Evolutionary conservation across 1,140 invertebrate genomes (phyloP).

Genomic region (Conus ventricosus): DNA sequence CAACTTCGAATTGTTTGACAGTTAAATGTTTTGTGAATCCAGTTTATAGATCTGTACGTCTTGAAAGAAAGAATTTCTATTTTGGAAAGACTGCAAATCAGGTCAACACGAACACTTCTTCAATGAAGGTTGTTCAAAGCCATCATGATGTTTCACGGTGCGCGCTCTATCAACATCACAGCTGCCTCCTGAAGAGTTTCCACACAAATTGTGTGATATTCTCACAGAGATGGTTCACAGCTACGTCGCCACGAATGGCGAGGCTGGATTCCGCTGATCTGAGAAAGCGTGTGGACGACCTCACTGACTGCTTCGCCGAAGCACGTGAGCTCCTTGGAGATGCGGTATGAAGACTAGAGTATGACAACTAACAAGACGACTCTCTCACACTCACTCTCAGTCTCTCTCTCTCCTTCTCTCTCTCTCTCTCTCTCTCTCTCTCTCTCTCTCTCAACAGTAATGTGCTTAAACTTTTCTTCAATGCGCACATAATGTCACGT

Average conservation of each 20-base stretch:
- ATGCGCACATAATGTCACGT: no score
- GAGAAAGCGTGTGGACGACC: slow-evolving; percentile 49
- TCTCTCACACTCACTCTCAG: no score
- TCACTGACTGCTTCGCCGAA: slow-evolving; percentile 55
- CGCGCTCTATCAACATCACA: background rate
- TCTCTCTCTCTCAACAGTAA: no score
- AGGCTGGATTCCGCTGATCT: slow-evolving; percentile 25
- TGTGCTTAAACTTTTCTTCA: no score
- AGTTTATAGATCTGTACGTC: background rate
- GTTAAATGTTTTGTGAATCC: background rate
- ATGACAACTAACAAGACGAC: no score
- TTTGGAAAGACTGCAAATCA: background rate
- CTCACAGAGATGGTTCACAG: background rate
- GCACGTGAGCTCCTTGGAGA: slow-evolving; percentile 56
- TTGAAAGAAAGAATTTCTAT: background rate
- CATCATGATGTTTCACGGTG: background rate
- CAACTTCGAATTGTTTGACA: background rate
- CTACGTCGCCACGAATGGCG: background rate
- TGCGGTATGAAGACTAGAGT: slow-evolving; percentile 48
- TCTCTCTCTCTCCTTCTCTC: no score
- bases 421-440: no score
- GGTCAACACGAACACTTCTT: background rate
- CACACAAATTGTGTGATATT: background rate
- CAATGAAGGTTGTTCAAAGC: background rate
- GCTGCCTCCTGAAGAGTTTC: background rate